These are phyloP conservation scores for Nylanderia fulva DNA, from an alignment of 1,140 invertebrate genomes.

Conservation along the genomic window DNA sequence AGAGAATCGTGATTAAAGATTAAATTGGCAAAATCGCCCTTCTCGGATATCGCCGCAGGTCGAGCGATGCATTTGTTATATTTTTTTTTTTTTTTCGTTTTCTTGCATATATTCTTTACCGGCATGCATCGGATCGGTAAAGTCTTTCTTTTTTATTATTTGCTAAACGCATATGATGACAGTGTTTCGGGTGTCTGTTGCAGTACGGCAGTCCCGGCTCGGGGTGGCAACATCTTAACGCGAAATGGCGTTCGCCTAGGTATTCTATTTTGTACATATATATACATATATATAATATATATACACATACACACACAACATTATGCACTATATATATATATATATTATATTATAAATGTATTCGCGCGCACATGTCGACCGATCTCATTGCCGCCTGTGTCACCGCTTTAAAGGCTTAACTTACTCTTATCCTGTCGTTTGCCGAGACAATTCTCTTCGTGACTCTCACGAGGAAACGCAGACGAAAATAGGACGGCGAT, in stretches of 20 bases:
- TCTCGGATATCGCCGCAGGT: slow-evolving; percentile 2
- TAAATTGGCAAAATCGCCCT: not conserved
- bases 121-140: slow-evolving; percentile 65
- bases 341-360: slow-evolving; percentile 55
- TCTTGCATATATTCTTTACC: slow-evolving; percentile 51
- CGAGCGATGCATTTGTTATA: slow-evolving; percentile 13
- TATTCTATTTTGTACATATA: slow-evolving; percentile 76
- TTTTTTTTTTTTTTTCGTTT: slow-evolving; percentile 23
- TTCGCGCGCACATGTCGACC: slow-evolving; percentile 32
- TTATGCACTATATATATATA: slow-evolving; percentile 61
- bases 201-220: slow-evolving; percentile 86
- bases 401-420: slow-evolving; percentile 50
- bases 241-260: slow-evolving; percentile 83
- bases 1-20: not conserved
- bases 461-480: slow-evolving; percentile 37
- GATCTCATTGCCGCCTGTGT: slow-evolving; percentile 34
- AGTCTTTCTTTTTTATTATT: slow-evolving; percentile 49
- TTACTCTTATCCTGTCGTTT: slow-evolving; percentile 39
- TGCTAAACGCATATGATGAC: slow-evolving; percentile 77
- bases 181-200: slow-evolving; percentile 82
- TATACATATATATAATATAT: slow-evolving; percentile 68
- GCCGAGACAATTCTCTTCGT: slow-evolving; percentile 30
- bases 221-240: slow-evolving; percentile 84
- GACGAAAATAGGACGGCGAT: slow-evolving; percentile 22
- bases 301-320: slow-evolving; percentile 44